Percentiles rank a stretch among this genome's conserved stretches.
phyloP scores from a whole-genome alignment of 1,140 invertebrate species.

The Paraescarpia echinospica region DNA sequence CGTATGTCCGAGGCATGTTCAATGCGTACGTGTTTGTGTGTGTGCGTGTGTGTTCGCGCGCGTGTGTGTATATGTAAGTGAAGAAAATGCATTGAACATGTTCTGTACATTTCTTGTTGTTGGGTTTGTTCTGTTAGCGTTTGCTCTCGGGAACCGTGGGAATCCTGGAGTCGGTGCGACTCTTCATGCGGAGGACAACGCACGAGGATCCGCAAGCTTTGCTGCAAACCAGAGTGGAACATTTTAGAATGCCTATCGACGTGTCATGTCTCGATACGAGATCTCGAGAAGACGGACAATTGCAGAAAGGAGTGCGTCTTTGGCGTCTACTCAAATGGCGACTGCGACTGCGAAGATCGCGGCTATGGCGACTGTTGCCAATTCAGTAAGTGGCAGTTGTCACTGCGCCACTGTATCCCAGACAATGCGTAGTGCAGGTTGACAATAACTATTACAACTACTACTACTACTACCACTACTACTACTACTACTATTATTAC shows the following conservation, averaged over 20 bases:
- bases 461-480: too few relatives aligned
- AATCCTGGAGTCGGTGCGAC: background rate
- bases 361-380: background rate
- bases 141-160: background rate
- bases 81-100: too few relatives aligned
- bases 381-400: background rate
- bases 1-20: too few relatives aligned
- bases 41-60: too few relatives aligned
- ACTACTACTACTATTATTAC: too few relatives aligned
- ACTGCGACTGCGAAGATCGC: background rate
- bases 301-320: background rate
- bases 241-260: background rate
- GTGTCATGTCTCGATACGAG: background rate
- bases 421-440: too few relatives aligned
- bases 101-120: too few relatives aligned
- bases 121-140: background rate
- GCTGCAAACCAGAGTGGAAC: background rate
- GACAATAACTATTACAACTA: too few relatives aligned
- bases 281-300: background rate
- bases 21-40: too few relatives aligned
- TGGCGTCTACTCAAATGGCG: background rate
- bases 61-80: too few relatives aligned
- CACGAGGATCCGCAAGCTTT: background rate
- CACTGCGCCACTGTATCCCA: background rate
- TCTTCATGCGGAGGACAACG: background rate